phyloP scores from a whole-genome alignment of 2,113 vertebrate species.

The Cariama cristata region DNA sequence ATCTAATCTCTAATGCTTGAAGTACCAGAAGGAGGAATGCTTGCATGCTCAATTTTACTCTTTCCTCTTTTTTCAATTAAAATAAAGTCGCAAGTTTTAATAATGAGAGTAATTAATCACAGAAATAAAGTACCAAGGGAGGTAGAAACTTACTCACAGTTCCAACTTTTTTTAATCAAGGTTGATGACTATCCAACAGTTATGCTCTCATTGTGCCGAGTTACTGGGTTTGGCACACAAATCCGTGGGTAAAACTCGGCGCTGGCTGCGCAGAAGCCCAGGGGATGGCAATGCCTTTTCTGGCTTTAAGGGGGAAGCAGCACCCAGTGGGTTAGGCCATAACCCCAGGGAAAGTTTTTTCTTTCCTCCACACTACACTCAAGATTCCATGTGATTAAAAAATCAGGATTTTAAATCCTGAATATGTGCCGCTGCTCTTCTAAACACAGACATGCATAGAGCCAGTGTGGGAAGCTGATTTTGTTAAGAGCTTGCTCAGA shows the following conservation, averaged over 20 bases:
- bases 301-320: background rate
- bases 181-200: background rate
- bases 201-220: background rate
- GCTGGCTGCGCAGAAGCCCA: background rate
- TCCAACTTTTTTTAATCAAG: background rate
- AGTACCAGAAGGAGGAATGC: background rate
- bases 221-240: background rate
- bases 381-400: background rate
- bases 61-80: background rate
- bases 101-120: background rate
- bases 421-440: background rate
- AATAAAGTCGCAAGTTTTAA: background rate
- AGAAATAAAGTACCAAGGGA: background rate
- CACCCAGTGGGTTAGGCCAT: background rate
- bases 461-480: background rate
- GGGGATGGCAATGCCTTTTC: background rate
- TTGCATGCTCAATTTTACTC: background rate
- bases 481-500: background rate
- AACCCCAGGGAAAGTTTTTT: rapidly evolving
- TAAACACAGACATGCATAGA: background rate
- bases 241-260: rapidly evolving
- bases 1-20: background rate
- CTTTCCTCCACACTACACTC: background rate
- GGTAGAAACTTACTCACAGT: background rate
- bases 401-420: background rate